Evolutionary conservation across 2,113 vertebrate species (phyloP), one percentile per base, ranked within the genome.

Genomic region (Semnornis frantzii): DNA sequence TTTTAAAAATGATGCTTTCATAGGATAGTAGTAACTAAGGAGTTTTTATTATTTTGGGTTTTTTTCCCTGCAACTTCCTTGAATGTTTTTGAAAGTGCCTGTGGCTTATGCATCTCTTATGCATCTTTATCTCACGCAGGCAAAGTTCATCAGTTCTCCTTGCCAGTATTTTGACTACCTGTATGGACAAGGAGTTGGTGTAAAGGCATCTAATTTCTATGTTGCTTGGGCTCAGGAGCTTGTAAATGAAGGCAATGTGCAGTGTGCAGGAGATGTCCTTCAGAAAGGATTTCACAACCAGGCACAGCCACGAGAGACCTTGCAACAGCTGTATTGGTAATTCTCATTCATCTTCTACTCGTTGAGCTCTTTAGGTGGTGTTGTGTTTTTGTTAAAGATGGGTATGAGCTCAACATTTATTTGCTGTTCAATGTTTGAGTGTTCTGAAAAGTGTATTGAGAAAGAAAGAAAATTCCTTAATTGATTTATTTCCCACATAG

Each of bases 281-380:
- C 90, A 90, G 2, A 94, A 87, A 55, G 96, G 90, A 3, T 72
- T 96, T 33, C 68, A 65, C 52, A 91, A 85, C 85, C 92, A 95
- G 65, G 96, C 96, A 4, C 82, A 95, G 63, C 95, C 96, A 8
- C 33, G 0, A 17, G 90, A 96, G 42, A 68, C 0, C 19, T 50
- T 96, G 80, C 90, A 95, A 5, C 93, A 95, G 58, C 85, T 96
- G 8, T 78, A 21, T 4, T 48, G 96, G 95, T 96, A 93, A 93
- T 30, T 14, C 68, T 55, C 14, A 20, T 1, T 0, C 2, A 0
- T 17, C 33, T 58, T n/a, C 16, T 46, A 19, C 21, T n/a, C 13
- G 5, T 25, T 33, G 31, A 65, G 54, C 18, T 75, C 13, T 42
- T 74, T 8, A 3, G 24, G 27, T 20, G 28, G 14, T 34, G 15